Conservation (phyloP, 2,113 vertebrate genomes). For the Sylvia atricapilla region DNA sequence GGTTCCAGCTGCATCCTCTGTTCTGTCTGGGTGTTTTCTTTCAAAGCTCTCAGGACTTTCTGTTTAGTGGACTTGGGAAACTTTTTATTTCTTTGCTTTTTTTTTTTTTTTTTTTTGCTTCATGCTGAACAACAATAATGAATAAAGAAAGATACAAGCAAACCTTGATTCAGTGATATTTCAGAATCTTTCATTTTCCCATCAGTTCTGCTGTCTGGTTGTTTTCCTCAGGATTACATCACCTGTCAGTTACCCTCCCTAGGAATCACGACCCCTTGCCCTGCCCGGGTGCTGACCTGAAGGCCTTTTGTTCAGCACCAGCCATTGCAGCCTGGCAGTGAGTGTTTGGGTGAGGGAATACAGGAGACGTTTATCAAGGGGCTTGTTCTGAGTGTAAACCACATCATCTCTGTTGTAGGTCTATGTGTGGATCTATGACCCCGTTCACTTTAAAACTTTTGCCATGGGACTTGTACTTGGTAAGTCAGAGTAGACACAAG, state of each 20-base stretch:
- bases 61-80: background rate
- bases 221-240: background rate
- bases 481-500: constrained; percentile 68
- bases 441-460: constrained; percentile 97
- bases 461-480: constrained; percentile 98
- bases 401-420: constrained; percentile 78
- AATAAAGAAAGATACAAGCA: background rate
- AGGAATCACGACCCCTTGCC: accelerated
- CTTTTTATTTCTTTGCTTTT: background rate
- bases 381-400: background rate
- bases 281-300: background rate
- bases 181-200: background rate
- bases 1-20: background rate
- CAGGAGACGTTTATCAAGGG: background rate
- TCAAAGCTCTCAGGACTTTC: background rate
- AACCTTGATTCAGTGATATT: background rate
- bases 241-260: background rate
- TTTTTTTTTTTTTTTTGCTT: background rate
- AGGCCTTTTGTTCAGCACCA: background rate
- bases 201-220: background rate
- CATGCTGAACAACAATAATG: background rate
- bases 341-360: background rate
- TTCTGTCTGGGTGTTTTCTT: background rate
- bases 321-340: background rate
- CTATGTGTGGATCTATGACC: constrained; percentile 98